A percentile compares a stretch with the other conserved stretches of the same genome.
Conservation (phyloP, 2,113 vertebrate genomes). For the Sorex fumeus region DNA sequence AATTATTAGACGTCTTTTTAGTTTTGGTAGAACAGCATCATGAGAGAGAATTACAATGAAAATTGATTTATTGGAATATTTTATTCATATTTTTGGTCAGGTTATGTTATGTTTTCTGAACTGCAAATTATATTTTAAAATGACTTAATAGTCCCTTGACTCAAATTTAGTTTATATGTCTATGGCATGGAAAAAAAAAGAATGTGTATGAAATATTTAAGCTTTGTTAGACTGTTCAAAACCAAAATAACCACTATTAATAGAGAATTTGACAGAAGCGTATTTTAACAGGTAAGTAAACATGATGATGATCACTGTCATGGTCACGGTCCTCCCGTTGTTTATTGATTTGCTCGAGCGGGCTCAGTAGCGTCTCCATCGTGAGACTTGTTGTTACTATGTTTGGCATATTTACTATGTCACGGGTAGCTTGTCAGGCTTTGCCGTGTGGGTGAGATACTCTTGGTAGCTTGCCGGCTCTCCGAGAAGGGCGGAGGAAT, state of each 20-base stretch:
- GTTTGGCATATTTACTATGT: too few relatives aligned
- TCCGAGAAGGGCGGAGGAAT: too few relatives aligned
- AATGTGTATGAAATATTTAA: background rate
- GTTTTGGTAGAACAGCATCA: background rate
- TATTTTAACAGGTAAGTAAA: background rate
- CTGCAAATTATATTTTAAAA: background rate
- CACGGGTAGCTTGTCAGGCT: too few relatives aligned
- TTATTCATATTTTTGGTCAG: constrained; percentile 10
- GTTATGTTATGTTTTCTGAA: constrained; percentile 28
- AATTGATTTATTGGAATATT: background rate
- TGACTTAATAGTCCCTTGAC: background rate
- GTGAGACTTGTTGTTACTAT: too few relatives aligned
- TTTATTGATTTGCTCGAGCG: too few relatives aligned
- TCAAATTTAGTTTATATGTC: background rate
- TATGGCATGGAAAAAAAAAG: background rate
- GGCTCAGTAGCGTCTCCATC: too few relatives aligned
- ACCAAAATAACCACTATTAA: background rate
- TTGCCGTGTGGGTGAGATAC: too few relatives aligned
- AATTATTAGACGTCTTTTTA: background rate
- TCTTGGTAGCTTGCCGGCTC: too few relatives aligned
- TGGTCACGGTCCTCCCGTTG: too few relatives aligned
- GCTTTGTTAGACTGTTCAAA: background rate
- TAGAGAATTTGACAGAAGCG: background rate
- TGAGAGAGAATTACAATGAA: constrained; percentile 18
- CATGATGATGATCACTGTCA: too few relatives aligned